Evolutionary conservation across 2,888 invertebrate genomes (phyloP).

Genomic region (Teinopalpus imperialis): DNA sequence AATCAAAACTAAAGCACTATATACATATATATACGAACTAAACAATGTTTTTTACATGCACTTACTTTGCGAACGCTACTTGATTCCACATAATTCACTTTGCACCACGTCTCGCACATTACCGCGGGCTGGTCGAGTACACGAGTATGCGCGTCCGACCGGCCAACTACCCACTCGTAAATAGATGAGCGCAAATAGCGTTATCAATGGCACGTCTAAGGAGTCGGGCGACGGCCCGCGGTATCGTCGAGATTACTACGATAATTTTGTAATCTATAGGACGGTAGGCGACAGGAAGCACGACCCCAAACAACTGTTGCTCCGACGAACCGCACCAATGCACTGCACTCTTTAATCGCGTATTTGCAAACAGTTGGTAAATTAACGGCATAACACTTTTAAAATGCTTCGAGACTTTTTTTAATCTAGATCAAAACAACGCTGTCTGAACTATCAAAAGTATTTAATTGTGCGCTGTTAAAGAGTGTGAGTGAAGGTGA

Average conservation of each 20-base stretch:
- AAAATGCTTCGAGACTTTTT: too few relatives aligned
- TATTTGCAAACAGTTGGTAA: not conserved
- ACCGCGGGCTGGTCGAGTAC: not conserved
- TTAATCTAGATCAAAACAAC: constrained; percentile 28
- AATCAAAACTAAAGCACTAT: too few relatives aligned
- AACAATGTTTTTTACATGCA: too few relatives aligned
- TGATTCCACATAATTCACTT: constrained; percentile 28
- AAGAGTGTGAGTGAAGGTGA: constrained; percentile 27
- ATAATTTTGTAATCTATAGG: constrained; percentile 39
- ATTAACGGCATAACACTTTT: constrained; percentile 10
- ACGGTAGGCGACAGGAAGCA: constrained; percentile 35
- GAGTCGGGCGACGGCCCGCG: constrained; percentile 30
- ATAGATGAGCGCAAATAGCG: constrained; percentile 32
- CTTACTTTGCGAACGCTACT: constrained; percentile 21
- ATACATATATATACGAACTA: too few relatives aligned
- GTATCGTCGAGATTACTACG: constrained; percentile 39
- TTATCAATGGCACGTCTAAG: constrained; percentile 38
- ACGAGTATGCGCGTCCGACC: constrained; percentile 1
- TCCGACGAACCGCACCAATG: not conserved
- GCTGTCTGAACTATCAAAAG: constrained; percentile 27
- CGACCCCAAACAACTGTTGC: constrained; percentile 30
- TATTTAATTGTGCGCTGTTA: constrained; percentile 31
- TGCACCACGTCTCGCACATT: not conserved
- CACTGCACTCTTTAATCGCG: not conserved
- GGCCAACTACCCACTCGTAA: constrained; percentile 2